Percentiles rank a stretch among this genome's conserved stretches.
These are phyloP conservation scores for Malthinus seriepunctatus DNA, from an alignment of 2,888 invertebrate species.

Conservation along the genomic window DNA sequence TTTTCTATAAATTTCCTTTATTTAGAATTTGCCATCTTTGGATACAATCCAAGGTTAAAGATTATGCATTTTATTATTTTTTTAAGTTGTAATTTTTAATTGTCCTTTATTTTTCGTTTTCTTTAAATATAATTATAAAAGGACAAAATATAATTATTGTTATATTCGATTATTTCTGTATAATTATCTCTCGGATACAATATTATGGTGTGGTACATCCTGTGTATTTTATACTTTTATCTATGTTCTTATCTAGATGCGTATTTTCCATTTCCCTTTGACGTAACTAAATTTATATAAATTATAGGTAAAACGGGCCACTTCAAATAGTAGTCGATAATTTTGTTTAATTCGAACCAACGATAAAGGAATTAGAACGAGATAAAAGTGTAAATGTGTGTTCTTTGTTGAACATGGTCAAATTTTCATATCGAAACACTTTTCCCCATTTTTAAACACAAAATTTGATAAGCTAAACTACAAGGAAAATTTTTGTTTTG, in stretches of 20 bases:
- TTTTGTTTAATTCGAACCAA: background rate
- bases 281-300: conserved; percentile 10
- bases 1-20: background rate
- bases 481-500: too few relatives aligned
- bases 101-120: background rate
- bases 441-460: too few relatives aligned
- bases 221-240: conserved; percentile 12
- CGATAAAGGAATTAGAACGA: too few relatives aligned
- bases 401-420: too few relatives aligned
- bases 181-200: conserved; percentile 3
- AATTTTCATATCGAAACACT: too few relatives aligned
- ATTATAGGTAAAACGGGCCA: background rate
- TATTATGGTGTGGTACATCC: conserved; percentile 18
- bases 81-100: background rate
- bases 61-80: background rate
- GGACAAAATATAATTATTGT: background rate
- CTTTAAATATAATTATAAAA: too few relatives aligned
- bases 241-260: conserved; percentile 18
- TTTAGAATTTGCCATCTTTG: conserved; percentile 2
- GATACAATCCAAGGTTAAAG: background rate
- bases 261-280: conserved; percentile 21
- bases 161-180: background rate
- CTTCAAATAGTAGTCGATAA: background rate
- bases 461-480: too few relatives aligned
- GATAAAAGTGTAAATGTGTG: too few relatives aligned